Evolutionary conservation across 2,888 invertebrate genomes (phyloP).

Genomic region (Caenorhabditis parvicauda): DNA sequence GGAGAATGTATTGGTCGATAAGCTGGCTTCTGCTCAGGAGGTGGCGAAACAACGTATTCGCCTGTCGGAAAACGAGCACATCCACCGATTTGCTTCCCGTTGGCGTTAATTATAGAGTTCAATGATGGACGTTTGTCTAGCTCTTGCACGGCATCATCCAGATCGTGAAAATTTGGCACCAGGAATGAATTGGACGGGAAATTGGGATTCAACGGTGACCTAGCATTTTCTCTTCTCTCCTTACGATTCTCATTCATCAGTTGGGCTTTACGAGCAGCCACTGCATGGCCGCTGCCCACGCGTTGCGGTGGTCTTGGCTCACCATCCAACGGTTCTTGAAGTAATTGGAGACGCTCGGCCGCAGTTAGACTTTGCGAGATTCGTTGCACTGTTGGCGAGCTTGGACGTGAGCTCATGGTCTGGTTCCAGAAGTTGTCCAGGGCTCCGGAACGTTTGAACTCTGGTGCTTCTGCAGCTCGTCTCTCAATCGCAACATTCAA

Average conservation of each 20-base stretch:
- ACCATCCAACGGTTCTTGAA: conserved; percentile 49
- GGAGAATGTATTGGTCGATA: conserved; percentile 34
- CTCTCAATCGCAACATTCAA: conserved; percentile 27
- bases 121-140: too few species aligned
- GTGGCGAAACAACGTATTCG: conserved; percentile 43
- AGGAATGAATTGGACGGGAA: conserved; percentile 21
- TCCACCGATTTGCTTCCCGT: conserved; percentile 27
- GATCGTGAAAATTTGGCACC: conserved; percentile 46
- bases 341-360: conserved; percentile 55
- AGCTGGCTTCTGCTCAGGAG: conserved; percentile 11
- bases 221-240: conserved; percentile 13
- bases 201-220: conserved; percentile 21
- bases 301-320: conserved; percentile 30
- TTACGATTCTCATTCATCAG: conserved; percentile 33
- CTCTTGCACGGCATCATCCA: conserved; percentile 50
- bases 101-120: too few species aligned
- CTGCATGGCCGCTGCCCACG: conserved; percentile 35
- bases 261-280: conserved; percentile 45
- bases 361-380: conserved; percentile 50
- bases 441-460: conserved; percentile 27
- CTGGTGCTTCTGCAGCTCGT: conserved; percentile 31
- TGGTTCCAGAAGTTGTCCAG: conserved; percentile 49
- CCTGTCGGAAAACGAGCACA: conserved; percentile 57
- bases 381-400: conserved; percentile 40
- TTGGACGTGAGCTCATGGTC: conserved; percentile 40